Base-by-base conservation (phyloP, 92 coral and sea anemone genomes). In the Parazoanthus swiftii region DNA sequence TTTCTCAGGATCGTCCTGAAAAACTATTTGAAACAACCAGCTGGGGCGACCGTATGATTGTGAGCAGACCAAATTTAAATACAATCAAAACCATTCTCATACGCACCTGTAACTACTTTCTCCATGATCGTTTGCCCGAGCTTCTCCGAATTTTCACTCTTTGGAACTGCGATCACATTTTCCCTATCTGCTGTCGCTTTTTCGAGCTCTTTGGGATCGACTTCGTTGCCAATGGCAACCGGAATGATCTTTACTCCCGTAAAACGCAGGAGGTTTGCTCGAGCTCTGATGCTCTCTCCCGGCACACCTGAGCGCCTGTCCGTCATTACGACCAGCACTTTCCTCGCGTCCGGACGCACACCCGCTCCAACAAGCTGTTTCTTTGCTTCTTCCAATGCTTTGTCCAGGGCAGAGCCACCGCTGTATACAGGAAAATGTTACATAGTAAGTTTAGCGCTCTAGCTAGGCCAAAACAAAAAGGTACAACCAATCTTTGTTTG, bases 301-400 rank as follows among this genome's bases (percentile, higher is more conserved):
- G 43, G n/a, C 2, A 74, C 46, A 4, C 77, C 77, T 36, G 77
- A 74, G 37, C 46, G 77, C 46, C 42, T 74, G 77, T 74, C 77
- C 1, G 96, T 93, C 26, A 93, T 93, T 1, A 92, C 88, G 59
- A 93, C 94, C 66, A 93, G 68, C 42, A 93, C 92, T 77, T 92
- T 93, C 88, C 86, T 90, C 9, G 94, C 94, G 74, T 48, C 71
- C 36, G 92, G 88, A 6, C 96, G 92, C 6, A 82, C 89, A 9
- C 79, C 89, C 21, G 91, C 84, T 8, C 83, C 81, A 35, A 63
- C 50, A 88, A 95, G 92, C 75, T 94, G 75, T 48, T 48, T 87
- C 71, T 85, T 86, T 8, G 98, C 97, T 71, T 87, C 91, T 85
- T 46, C 65, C 6, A 95, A 91, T 51, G 95, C 96, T 63, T 89